Percentiles rank a stretch among this genome's conserved stretches.
Evolutionary conservation across 1,140 invertebrate species (phyloP).

Genomic region (Eupristina koningsbergeri): DNA sequence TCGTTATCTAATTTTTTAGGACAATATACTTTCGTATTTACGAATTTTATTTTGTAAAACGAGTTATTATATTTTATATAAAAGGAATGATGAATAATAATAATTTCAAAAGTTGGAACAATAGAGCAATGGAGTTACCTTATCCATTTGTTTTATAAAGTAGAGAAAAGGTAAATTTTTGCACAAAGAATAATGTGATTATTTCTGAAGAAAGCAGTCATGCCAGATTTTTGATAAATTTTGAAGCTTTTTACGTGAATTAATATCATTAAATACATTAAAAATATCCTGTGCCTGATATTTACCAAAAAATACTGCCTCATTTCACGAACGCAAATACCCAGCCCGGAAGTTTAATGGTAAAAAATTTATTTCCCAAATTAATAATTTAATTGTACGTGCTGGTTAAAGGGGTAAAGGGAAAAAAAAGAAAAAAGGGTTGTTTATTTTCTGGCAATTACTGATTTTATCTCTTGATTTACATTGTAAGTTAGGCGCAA

Average conservation of each 20-base stretch:
- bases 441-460: background rate
- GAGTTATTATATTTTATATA: too few relatives aligned
- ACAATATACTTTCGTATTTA: too few relatives aligned
- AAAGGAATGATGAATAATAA: too few relatives aligned
- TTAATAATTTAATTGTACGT: background rate
- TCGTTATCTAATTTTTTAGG: too few relatives aligned
- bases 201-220: background rate
- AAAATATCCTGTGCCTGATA: too few relatives aligned
- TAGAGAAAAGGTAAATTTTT: background rate
- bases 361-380: background rate
- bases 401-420: background rate
- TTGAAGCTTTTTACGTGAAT: background rate
- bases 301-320: too few relatives aligned
- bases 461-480: constrained; percentile 8
- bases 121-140: background rate
- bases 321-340: background rate
- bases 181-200: background rate
- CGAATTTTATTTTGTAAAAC: too few relatives aligned
- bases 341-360: background rate
- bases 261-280: too few relatives aligned
- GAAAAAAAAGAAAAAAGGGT: background rate
- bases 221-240: background rate
- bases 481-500: background rate
- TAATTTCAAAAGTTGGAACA: too few relatives aligned
- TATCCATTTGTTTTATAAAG: background rate